These are phyloP conservation scores for Argyresthia goedartella DNA, from an alignment of 2,888 invertebrate species.

Conservation along the genomic window DNA sequence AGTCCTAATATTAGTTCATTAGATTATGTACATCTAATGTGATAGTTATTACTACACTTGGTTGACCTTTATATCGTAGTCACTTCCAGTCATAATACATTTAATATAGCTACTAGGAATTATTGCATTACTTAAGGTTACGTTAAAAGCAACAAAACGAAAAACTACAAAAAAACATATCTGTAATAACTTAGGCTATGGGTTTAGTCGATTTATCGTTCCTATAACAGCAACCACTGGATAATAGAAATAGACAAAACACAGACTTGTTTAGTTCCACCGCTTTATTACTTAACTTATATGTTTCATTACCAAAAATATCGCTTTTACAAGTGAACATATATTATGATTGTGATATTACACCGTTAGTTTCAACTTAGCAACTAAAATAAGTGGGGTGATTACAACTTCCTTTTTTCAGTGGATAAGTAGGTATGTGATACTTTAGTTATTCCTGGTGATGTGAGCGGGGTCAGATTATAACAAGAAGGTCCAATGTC, in stretches of 20 bases:
- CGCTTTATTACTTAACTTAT: slow-evolving; percentile 49
- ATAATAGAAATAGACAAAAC: slow-evolving; percentile 16
- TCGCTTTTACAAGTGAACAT: slow-evolving; percentile 7
- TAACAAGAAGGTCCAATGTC: slow-evolving; percentile 29
- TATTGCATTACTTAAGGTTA: no score
- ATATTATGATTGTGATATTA: slow-evolving; percentile 53
- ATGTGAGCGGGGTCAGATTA: not conserved
- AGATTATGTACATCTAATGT: slow-evolving; percentile 42
- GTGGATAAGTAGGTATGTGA: slow-evolving; percentile 4
- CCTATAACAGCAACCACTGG: slow-evolving; percentile 50
- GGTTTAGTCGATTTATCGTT: slow-evolving; percentile 38
- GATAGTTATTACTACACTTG: slow-evolving; percentile 50
- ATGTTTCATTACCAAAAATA: slow-evolving; percentile 22
- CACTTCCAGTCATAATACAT: slow-evolving; percentile 70
- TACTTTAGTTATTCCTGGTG: slow-evolving; percentile 2
- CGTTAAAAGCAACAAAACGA: not conserved
- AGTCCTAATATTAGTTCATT: slow-evolving; percentile 31
- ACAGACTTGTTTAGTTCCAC: slow-evolving; percentile 36
- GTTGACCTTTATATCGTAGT: slow-evolving; percentile 60
- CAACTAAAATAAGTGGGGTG: not conserved
- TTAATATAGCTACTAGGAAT: not conserved
- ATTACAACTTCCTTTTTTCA: not conserved
- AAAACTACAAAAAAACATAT: slow-evolving; percentile 1
- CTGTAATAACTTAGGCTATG: slow-evolving; percentile 2
- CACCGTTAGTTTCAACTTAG: slow-evolving; percentile 15